Percentiles rank a stretch among this genome's conserved stretches.
These are phyloP conservation scores for Microctenopoma stevenorrisi DNA, from an alignment of 2,797 vertebrate species.

Conservation along the genomic window DNA sequence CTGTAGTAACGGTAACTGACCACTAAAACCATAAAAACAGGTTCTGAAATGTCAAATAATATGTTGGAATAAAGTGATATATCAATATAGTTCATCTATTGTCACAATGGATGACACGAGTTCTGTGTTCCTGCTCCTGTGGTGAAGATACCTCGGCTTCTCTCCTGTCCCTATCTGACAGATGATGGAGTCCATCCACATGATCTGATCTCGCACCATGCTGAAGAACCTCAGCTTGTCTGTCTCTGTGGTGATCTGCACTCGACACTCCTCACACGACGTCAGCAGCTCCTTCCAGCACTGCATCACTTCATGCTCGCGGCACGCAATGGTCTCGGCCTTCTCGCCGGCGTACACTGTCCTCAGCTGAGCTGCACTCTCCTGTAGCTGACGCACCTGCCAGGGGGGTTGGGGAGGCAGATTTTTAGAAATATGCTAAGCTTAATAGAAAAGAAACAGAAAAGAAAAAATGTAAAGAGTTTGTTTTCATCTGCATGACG, in stretches of 20 bases:
- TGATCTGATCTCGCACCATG: constrained; percentile 89
- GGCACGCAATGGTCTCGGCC: constrained; percentile 90
- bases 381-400: constrained; percentile 93
- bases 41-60: too few relatives aligned
- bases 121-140: neutral
- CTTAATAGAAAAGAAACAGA: constrained; percentile 16
- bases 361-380: constrained; percentile 92
- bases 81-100: neutral
- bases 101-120: neutral
- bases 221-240: constrained; percentile 92
- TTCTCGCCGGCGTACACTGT: constrained; percentile 95
- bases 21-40: too few relatives aligned
- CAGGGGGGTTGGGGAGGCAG: neutral
- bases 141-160: constrained; percentile 89
- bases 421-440: constrained; percentile 5
- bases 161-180: constrained; percentile 92
- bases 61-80: too few relatives aligned
- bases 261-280: constrained; percentile 91
- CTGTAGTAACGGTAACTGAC: too few relatives aligned
- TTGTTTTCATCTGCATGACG: constrained; percentile 43
- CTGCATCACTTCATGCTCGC: constrained; percentile 92
- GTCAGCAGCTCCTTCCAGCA: constrained; percentile 93
- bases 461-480: constrained; percentile 5
- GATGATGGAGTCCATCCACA: constrained; percentile 94
- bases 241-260: constrained; percentile 91